phyloP scores from a whole-genome alignment of 1,140 invertebrate genomes.

The roundworm (Caenorhabditis elegans) region DNA sequence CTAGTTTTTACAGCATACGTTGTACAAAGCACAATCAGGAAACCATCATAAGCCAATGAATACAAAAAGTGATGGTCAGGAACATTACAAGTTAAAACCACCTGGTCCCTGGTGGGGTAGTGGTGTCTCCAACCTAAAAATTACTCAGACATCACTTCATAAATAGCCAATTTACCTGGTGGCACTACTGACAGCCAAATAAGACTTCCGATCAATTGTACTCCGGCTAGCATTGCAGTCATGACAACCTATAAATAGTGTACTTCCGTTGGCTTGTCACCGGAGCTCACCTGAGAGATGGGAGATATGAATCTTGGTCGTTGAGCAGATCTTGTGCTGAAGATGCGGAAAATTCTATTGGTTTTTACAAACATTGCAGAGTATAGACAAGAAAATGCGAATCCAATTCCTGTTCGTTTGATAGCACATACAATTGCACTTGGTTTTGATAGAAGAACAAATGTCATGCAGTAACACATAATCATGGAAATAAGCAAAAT shows the following conservation, averaged over 20 bases:
- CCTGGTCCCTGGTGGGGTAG: conserved; percentile 69
- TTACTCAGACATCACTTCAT: conserved; percentile 52
- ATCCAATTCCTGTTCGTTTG: conserved; percentile 73
- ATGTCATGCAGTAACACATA: conserved; percentile 73
- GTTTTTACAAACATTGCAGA: conserved; percentile 78
- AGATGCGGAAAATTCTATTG: conserved; percentile 77
- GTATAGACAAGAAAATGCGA: conserved; percentile 76
- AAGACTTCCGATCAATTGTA: conserved; percentile 72
- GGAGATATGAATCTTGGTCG: conserved; percentile 77
- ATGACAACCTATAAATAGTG: conserved; percentile 68
- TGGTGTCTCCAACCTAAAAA: conserved; percentile 61
- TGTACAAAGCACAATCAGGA: conserved; percentile 75
- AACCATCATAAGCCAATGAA: conserved; percentile 77
- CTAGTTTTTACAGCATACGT: conserved; percentile 77
- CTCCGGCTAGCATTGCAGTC: conserved; percentile 71
- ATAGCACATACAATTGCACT: conserved; percentile 72
- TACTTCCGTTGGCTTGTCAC: neutral
- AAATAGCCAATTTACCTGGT: conserved; percentile 70
- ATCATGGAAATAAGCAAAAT: conserved; percentile 74
- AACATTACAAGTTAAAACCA: conserved; percentile 74
- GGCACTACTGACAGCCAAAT: conserved; percentile 74
- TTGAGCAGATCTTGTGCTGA: conserved; percentile 73
- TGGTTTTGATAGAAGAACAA: conserved; percentile 73
- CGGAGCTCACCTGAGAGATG: conserved; percentile 71
- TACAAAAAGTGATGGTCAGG: conserved; percentile 76